A percentile compares a stretch with the other conserved stretches of the same genome.
phyloP scores from a whole-genome alignment of 2,888 invertebrate species.

The Lithosia quadra region DNA sequence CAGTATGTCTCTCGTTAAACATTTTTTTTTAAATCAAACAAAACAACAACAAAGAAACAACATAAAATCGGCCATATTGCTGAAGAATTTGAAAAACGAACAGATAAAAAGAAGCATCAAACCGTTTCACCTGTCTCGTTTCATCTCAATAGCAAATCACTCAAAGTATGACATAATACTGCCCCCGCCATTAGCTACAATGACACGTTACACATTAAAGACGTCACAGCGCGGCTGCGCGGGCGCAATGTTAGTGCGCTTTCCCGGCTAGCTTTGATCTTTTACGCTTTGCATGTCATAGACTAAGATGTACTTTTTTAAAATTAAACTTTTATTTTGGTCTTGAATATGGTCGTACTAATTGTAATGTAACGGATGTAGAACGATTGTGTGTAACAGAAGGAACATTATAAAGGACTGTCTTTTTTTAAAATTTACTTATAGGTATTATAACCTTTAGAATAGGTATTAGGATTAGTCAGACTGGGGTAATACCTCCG shows the following conservation, averaged over 20 bases:
- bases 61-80: conserved; percentile 4
- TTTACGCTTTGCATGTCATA: conserved; percentile 33
- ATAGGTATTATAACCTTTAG: too few relatives aligned
- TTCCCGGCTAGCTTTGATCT: conserved; percentile 41
- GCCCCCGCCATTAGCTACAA: conserved; percentile 26
- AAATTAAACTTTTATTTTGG: neutral
- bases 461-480: too few relatives aligned
- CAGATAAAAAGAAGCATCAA: neutral
- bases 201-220: conserved; percentile 27
- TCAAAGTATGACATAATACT: conserved; percentile 16
- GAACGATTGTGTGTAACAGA: too few relatives aligned
- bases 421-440: too few relatives aligned
- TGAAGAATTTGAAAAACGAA: neutral
- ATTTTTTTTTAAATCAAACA: conserved; percentile 1
- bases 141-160: conserved; percentile 18
- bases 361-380: neutral
- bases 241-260: conserved; percentile 21
- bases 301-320: conserved; percentile 20
- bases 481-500: too few relatives aligned
- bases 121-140: conserved; percentile 9
- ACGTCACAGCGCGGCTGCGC: conserved; percentile 22
- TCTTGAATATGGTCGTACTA: neutral
- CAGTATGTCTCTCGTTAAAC: neutral
- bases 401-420: too few relatives aligned
- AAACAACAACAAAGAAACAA: neutral